phyloP scores from a whole-genome alignment of 2,113 vertebrate genomes.

The Pollimyrus isidori region DNA sequence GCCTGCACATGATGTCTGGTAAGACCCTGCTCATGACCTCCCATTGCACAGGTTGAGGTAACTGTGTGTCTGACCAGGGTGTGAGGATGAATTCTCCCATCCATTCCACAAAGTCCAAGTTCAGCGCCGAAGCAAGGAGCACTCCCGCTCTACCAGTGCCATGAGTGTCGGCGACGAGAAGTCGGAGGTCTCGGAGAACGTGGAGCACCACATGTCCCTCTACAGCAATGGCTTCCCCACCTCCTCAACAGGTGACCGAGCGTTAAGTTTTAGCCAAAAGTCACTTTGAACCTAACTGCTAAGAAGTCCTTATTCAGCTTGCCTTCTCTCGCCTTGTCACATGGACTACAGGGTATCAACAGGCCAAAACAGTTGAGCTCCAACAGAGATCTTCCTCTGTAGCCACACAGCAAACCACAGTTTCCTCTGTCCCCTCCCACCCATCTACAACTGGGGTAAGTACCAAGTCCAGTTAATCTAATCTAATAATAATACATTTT shows the following conservation, averaged over 20 bases:
- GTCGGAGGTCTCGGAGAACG: slow-evolving; percentile 75
- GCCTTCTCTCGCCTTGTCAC: not conserved
- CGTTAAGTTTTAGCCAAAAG: too few species aligned
- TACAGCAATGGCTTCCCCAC: slow-evolving; percentile 80
- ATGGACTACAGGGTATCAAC: slow-evolving; percentile 72
- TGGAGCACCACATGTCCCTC: slow-evolving; percentile 72
- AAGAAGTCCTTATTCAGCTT: not conserved
- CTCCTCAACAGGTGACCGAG: slow-evolving; percentile 42
- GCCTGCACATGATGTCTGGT: slow-evolving; percentile 93
- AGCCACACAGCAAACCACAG: slow-evolving; percentile 88
- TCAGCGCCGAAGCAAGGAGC: slow-evolving; percentile 87
- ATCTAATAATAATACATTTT: too few species aligned
- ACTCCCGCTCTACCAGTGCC: slow-evolving; percentile 90
- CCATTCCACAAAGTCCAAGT: slow-evolving; percentile 72
- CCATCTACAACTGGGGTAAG: slow-evolving; percentile 92
- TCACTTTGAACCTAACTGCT: not conserved
- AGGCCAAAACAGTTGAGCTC: slow-evolving; percentile 80
- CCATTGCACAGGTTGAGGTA: not conserved
- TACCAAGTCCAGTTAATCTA: not conserved
- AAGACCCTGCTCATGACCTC: not conserved
- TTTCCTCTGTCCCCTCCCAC: slow-evolving; percentile 91
- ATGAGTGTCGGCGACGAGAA: slow-evolving; percentile 83
- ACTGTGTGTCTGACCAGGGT: too few species aligned
- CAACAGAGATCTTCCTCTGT: slow-evolving; percentile 95
- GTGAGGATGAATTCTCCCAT: not conserved